These are phyloP conservation scores for Falco naumanni DNA, from an alignment of 2,797 vertebrate genomes.

Conservation along the genomic window DNA sequence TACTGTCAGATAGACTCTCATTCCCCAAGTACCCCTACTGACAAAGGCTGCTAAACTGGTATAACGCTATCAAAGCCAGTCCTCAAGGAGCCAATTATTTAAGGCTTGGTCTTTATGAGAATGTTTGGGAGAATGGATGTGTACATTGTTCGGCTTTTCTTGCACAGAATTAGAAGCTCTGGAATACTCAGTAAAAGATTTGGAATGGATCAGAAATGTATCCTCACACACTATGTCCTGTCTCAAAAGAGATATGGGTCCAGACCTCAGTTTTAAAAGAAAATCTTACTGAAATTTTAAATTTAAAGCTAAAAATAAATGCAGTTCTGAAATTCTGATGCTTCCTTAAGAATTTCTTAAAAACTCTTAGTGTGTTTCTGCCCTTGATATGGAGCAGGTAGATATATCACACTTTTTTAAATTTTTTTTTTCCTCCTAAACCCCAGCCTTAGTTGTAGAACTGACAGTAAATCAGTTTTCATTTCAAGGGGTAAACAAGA, in stretches of 20 bases:
- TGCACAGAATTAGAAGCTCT: background rate
- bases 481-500: background rate
- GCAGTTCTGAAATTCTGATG: background rate
- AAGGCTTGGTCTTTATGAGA: background rate
- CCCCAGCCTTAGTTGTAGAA: background rate
- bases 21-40: background rate
- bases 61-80: background rate
- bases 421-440: background rate
- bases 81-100: background rate
- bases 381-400: background rate
- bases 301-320: background rate
- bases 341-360: background rate
- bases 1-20: background rate
- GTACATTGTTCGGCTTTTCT: background rate
- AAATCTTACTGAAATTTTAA: background rate
- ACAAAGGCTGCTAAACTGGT: background rate
- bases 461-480: background rate
- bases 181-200: background rate
- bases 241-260: background rate
- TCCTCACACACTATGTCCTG: background rate
- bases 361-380: background rate
- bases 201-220: background rate
- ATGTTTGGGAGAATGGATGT: background rate
- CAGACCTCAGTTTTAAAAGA: background rate
- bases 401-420: background rate